Conservation (phyloP, 2,888 invertebrate genomes). For the Nymphalis c-album region DNA sequence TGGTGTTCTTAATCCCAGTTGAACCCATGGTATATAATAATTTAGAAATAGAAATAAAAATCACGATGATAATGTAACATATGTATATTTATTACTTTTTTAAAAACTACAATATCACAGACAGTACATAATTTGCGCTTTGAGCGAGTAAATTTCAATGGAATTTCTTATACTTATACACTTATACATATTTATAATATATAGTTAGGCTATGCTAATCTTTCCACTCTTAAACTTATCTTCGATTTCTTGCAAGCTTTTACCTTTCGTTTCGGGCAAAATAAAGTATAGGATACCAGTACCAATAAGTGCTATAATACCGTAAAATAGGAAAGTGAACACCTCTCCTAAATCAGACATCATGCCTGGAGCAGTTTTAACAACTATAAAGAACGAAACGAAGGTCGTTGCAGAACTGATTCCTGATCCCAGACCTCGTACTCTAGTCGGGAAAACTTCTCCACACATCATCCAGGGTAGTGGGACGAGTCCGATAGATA, state of each 20-base stretch:
- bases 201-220: constrained; percentile 52
- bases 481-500: constrained; percentile 83
- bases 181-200: constrained; percentile 28
- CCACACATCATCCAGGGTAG: constrained; percentile 89
- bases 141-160: constrained; percentile 46
- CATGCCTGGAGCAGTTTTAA: constrained; percentile 85
- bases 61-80: constrained; percentile 39
- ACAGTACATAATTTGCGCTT: constrained; percentile 55
- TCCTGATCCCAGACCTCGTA: constrained; percentile 85
- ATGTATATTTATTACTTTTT: constrained; percentile 46
- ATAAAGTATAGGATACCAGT: constrained; percentile 81
- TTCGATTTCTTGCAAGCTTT: constrained; percentile 85
- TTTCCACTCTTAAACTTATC: constrained; percentile 73
- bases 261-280: constrained; percentile 86
- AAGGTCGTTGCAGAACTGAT: constrained; percentile 85
- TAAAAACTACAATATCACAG: constrained; percentile 72
- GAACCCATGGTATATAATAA: neutral
- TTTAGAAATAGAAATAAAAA: constrained; percentile 36
- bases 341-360: constrained; percentile 80
- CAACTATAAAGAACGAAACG: constrained; percentile 83
- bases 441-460: constrained; percentile 84
- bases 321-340: constrained; percentile 84
- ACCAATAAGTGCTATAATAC: constrained; percentile 80
- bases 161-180: constrained; percentile 29
- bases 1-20: too few relatives aligned